A percentile compares a stretch with the other conserved stretches of the same genome.
Conservation (phyloP, 2,888 invertebrate species). For the Drosophila mimica region DNA sequence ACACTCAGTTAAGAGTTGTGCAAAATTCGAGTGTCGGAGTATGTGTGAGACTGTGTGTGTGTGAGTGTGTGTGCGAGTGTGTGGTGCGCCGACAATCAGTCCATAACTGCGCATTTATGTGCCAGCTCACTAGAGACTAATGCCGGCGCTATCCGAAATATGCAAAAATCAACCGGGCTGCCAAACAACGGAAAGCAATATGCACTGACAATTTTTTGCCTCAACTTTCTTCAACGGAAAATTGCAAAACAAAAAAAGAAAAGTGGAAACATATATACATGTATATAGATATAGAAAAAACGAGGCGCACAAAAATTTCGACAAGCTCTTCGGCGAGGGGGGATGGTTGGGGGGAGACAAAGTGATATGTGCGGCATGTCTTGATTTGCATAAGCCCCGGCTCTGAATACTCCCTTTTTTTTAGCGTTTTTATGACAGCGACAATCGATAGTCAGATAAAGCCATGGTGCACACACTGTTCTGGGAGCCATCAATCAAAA, state of each 20-base stretch:
- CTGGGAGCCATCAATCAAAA: conserved; percentile 74
- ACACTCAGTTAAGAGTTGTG: conserved; percentile 19
- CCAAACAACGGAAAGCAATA: conserved; percentile 67
- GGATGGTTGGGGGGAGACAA: conserved; percentile 28
- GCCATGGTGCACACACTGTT: conserved; percentile 51
- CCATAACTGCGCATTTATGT: conserved; percentile 74
- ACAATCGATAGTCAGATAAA: conserved; percentile 74
- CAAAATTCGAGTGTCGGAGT: background rate
- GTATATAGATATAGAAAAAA: conserved; percentile 6
- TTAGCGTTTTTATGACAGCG: conserved; percentile 71
- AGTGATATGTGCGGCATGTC: conserved; percentile 71
- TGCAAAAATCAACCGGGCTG: conserved; percentile 72
- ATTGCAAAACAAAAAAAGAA: conserved; percentile 9
- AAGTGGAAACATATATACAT: background rate
- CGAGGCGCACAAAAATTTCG: conserved; percentile 56
- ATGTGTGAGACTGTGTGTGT: background rate
- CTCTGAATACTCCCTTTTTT: conserved; percentile 41
- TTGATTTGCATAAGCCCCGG: conserved; percentile 76
- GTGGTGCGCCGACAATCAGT: conserved; percentile 63
- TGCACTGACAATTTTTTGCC: conserved; percentile 54
- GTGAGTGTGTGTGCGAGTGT: conserved; percentile 5
- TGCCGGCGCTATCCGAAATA: conserved; percentile 72
- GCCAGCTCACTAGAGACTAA: conserved; percentile 77
- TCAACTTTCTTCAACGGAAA: conserved; percentile 40
- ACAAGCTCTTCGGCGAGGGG: conserved; percentile 43